A percentile compares a stretch with the other conserved stretches of the same genome.
Conservation (phyloP, 2,797 vertebrate genomes). For the Euthynnus affinis region DNA sequence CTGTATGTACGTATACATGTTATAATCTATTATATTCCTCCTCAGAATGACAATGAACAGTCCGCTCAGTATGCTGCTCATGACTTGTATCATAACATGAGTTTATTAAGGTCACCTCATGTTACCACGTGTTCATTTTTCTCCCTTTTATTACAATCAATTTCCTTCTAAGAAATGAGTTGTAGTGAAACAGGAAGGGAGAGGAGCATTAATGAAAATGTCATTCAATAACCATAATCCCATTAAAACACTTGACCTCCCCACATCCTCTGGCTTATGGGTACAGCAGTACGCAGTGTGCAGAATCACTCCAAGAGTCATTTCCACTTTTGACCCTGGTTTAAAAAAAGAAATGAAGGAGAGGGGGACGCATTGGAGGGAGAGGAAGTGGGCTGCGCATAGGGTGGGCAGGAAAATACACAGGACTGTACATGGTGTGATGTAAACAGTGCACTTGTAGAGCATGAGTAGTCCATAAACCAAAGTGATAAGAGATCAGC, state of each 20-base stretch:
- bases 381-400: conserved; percentile 20
- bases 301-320: neutral
- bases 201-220: neutral
- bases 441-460: neutral
- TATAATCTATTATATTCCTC: too few relatives aligned
- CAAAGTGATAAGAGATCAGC: neutral
- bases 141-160: neutral
- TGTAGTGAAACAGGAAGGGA: conserved; percentile 20
- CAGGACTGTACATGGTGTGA: neutral
- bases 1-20: too few relatives aligned
- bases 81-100: too few relatives aligned
- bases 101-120: neutral
- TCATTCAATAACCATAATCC: neutral
- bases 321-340: neutral
- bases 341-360: neutral
- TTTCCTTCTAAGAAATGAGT: conserved; percentile 9
- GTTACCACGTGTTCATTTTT: neutral
- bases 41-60: too few relatives aligned
- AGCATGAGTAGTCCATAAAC: neutral
- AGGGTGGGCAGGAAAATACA: neutral
- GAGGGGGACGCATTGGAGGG: neutral
- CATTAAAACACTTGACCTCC: neutral
- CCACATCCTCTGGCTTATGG: neutral
- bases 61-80: too few relatives aligned
- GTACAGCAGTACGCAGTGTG: too few relatives aligned